Evolutionary conservation across 2,797 vertebrate species (phyloP).

Genomic region (Neopelma chrysocephalum): DNA sequence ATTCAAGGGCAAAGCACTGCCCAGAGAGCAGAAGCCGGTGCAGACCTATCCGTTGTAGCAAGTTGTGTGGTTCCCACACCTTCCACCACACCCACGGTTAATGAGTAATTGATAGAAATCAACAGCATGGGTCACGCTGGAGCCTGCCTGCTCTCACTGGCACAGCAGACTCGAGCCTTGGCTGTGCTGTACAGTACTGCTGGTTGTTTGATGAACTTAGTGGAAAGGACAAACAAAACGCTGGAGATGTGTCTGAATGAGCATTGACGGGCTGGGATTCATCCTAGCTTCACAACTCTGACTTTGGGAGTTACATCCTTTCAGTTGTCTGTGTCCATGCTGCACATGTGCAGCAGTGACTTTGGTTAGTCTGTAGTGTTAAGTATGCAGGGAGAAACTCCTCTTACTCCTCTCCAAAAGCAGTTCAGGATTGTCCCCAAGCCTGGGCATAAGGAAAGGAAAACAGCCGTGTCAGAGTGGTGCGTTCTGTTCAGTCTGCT

Average conservation of each 20-base stretch:
- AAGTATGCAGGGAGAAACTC: neutral
- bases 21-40: neutral
- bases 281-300: neutral
- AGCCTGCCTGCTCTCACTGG: neutral
- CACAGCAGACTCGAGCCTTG: neutral
- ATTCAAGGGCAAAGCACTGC: neutral
- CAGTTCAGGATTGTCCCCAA: neutral
- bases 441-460: neutral
- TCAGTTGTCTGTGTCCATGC: neutral
- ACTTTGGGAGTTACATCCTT: neutral
- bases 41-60: neutral
- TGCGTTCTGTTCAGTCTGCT: neutral
- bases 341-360: neutral
- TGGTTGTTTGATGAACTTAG: neutral
- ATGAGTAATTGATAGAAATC: neutral
- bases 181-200: fast-evolving
- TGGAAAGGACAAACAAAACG: neutral
- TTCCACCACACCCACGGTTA: neutral
- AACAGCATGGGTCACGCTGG: neutral
- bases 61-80: neutral
- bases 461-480: fast-evolving
- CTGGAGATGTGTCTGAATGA: neutral
- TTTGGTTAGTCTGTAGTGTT: neutral
- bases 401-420: neutral
- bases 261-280: neutral